Evolutionary conservation across 2,797 vertebrate genomes (phyloP).

Genomic region (Acridotheres tristis): DNA sequence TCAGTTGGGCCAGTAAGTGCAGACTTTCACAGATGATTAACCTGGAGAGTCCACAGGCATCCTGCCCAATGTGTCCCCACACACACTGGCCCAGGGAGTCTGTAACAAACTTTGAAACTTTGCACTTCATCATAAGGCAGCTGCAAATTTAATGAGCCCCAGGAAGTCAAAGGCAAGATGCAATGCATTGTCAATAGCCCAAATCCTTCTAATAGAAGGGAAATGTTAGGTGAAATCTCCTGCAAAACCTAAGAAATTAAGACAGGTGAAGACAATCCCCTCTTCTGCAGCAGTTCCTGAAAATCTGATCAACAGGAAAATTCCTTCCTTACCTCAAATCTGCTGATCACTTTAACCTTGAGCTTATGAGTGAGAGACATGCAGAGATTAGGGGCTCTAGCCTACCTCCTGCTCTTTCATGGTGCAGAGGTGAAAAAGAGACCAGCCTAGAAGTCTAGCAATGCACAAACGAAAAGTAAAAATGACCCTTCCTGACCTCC

Average conservation of each 20-base stretch:
- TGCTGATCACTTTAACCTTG: background rate
- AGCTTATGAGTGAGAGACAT: background rate
- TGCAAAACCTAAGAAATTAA: background rate
- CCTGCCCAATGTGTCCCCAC: background rate
- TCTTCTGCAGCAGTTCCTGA: background rate
- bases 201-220: background rate
- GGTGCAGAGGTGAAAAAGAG: slow-evolving; percentile 27
- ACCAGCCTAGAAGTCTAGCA: slow-evolving; percentile 50
- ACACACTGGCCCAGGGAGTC: background rate
- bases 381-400: background rate
- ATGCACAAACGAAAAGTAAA: slow-evolving; percentile 49
- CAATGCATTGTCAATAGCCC: background rate
- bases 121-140: slow-evolving; percentile 45
- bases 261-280: background rate
- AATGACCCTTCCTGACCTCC: slow-evolving; percentile 61
- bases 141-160: slow-evolving; percentile 22
- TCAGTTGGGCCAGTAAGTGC: background rate
- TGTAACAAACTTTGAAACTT: slow-evolving; percentile 29
- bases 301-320: background rate
- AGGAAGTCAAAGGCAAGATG: background rate
- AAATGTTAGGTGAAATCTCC: background rate
- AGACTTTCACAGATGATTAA: slow-evolving; percentile 16
- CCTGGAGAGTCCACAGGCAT: background rate
- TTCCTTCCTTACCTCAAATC: background rate
- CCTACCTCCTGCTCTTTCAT: slow-evolving; percentile 10